These are phyloP conservation scores for Cyphomyrus discorhynchus DNA, from an alignment of 2,113 vertebrate species.

Conservation along the genomic window DNA sequence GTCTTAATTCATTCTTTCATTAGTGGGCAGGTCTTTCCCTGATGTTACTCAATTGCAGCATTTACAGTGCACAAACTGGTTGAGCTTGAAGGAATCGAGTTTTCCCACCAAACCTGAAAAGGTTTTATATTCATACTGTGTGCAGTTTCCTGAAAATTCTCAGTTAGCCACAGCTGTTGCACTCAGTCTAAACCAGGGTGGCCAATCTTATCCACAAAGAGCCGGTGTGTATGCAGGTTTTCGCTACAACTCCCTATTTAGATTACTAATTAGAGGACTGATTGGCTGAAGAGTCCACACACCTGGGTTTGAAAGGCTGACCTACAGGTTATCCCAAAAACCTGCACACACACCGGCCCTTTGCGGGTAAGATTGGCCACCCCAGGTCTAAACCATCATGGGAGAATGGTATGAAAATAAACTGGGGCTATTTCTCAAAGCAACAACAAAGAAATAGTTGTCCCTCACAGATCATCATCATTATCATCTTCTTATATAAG, in stretches of 20 bases:
- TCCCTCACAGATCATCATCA: background rate
- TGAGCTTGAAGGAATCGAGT: conserved; percentile 9
- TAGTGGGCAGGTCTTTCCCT: conserved; percentile 19
- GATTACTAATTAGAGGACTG: too few species aligned
- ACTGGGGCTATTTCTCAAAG: conserved; percentile 6
- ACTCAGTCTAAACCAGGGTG: conserved; percentile 24
- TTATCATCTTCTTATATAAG: background rate
- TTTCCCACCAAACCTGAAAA: conserved; percentile 22
- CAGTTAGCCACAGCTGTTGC: conserved; percentile 27
- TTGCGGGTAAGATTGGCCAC: too few species aligned
- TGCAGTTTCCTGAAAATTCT: conserved; percentile 17
- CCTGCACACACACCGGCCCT: too few species aligned
- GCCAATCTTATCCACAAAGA: too few species aligned
- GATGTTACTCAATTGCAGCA: conserved; percentile 24
- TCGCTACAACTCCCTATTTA: too few species aligned
- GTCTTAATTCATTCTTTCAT: conserved; percentile 19
- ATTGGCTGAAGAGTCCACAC: too few species aligned
- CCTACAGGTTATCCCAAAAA: too few species aligned
- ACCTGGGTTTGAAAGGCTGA: too few species aligned
- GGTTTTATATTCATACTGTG: conserved; percentile 18
- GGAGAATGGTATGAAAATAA: conserved; percentile 19
- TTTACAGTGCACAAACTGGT: conserved; percentile 27
- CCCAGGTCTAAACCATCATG: conserved; percentile 12
- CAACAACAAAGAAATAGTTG: conserved; percentile 9
- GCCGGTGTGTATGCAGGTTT: too few species aligned